These are phyloP conservation scores for Albula goreensis DNA, from an alignment of 2,113 vertebrate genomes.

Conservation along the genomic window DNA sequence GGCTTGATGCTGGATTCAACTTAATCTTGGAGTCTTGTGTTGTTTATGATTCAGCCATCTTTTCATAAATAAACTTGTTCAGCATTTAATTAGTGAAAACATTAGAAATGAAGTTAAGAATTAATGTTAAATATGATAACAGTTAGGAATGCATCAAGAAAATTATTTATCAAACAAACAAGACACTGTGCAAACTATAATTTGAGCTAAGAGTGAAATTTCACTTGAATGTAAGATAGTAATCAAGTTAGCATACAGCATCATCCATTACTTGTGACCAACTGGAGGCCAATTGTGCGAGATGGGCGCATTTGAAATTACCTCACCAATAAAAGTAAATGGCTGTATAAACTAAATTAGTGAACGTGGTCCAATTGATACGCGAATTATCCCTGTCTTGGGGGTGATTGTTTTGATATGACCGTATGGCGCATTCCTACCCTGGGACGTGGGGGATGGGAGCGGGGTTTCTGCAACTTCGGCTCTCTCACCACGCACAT, in stretches of 20 bases:
- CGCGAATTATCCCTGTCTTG: neutral
- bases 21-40: neutral
- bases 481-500: constrained; percentile 59
- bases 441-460: constrained; percentile 56
- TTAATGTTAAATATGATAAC: too few relatives aligned
- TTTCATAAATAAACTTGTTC: neutral
- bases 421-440: constrained; percentile 64
- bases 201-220: neutral
- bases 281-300: neutral
- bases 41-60: neutral
- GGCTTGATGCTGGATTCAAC: neutral
- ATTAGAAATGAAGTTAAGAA: too few relatives aligned
- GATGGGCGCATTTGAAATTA: neutral
- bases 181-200: too few relatives aligned
- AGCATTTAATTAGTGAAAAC: too few relatives aligned
- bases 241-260: neutral
- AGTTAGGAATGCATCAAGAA: neutral
- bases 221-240: neutral
- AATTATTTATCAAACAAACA: neutral
- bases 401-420: constrained; percentile 41
- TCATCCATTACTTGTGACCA: neutral
- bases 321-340: neutral
- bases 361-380: neutral
- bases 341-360: neutral
- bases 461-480: constrained; percentile 46